Conservation (phyloP, 2,113 vertebrate species). For the Pao palembangensis region DNA sequence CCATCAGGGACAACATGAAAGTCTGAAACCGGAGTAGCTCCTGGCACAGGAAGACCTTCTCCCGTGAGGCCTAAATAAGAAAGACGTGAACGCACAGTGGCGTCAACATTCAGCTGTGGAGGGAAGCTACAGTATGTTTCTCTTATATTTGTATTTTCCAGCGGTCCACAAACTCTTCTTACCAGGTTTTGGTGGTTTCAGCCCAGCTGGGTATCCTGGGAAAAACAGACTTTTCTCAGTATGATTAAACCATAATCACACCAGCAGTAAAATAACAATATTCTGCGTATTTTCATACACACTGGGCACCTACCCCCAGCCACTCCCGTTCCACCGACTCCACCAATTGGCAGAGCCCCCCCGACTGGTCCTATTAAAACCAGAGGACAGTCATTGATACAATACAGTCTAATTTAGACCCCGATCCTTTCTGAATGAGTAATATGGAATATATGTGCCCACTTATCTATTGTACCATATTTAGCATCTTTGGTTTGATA, state of each 20-base stretch:
- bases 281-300: slow-evolving; percentile 4
- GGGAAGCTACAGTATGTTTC: background rate
- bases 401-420: no score
- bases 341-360: slow-evolving; percentile 2
- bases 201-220: slow-evolving; percentile 39
- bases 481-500: slow-evolving; percentile 52
- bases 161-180: background rate
- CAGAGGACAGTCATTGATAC: background rate
- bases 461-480: slow-evolving; percentile 27
- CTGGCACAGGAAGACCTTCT: slow-evolving; percentile 51
- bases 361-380: slow-evolving; percentile 1
- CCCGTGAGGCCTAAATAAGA: slow-evolving; percentile 44
- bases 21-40: slow-evolving; percentile 48
- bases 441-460: background rate
- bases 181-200: slow-evolving; percentile 53
- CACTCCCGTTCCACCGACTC: background rate
- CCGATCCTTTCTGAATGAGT: background rate
- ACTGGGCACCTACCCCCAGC: slow-evolving; percentile 6
- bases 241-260: background rate
- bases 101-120: background rate
- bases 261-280: background rate
- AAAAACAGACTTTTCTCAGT: slow-evolving; percentile 9
- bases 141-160: background rate
- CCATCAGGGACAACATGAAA: slow-evolving; percentile 36
- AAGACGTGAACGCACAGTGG: background rate